phyloP scores from a whole-genome alignment of 2,113 vertebrate species.

The Camelus dromedarius region DNA sequence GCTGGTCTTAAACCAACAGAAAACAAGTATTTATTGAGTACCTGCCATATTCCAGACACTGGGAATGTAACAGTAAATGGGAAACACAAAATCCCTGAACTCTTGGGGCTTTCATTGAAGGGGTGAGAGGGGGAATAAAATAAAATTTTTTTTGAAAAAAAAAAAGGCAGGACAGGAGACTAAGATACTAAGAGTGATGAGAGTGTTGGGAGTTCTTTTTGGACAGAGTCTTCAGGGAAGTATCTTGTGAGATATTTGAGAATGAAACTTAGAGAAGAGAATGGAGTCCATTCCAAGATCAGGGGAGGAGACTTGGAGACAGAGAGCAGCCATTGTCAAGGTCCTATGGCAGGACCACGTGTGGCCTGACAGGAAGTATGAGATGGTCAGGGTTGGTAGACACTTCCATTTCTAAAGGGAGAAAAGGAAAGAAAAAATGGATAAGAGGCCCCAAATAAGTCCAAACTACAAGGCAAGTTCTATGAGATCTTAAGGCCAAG shows the following conservation, averaged over 20 bases:
- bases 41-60: neutral
- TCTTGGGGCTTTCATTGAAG: neutral
- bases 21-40: constrained; percentile 12
- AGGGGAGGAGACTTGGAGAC: neutral
- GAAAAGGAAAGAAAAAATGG: neutral
- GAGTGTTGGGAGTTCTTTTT: neutral
- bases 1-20: constrained; percentile 18
- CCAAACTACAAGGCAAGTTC: neutral
- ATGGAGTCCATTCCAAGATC: neutral
- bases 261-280: neutral
- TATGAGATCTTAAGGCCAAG: neutral
- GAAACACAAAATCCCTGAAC: neutral
- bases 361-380: neutral
- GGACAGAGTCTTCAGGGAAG: neutral
- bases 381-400: neutral
- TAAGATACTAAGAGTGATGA: neutral
- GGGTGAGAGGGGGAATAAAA: neutral
- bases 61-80: neutral
- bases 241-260: constrained; percentile 2
- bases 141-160: constrained; percentile 20
- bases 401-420: neutral
- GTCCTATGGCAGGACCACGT: neutral
- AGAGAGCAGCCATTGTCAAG: neutral
- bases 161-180: neutral
- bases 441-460: neutral